Conservation (phyloP, 2,113 vertebrate genomes). For the Mystacornis crossleyi region DNA sequence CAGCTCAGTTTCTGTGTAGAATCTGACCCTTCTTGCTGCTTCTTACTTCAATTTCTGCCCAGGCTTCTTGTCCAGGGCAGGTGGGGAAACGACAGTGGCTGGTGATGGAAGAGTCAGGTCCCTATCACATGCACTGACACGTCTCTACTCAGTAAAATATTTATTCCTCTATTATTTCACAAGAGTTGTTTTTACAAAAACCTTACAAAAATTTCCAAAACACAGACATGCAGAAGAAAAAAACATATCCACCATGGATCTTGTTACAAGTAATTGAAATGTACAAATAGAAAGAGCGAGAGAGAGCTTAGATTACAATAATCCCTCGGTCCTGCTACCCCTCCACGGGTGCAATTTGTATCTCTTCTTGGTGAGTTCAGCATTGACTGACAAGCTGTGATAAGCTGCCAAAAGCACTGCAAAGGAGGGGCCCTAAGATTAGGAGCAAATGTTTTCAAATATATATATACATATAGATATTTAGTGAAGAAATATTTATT, state of each 20-base stretch:
- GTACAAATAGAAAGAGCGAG: constrained; percentile 18
- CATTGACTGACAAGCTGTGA: background rate
- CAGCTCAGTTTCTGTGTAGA: background rate
- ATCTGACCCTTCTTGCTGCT: background rate
- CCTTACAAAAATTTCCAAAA: constrained; percentile 56
- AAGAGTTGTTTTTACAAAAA: constrained; percentile 62
- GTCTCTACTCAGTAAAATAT: constrained; percentile 55
- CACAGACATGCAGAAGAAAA: constrained; percentile 44
- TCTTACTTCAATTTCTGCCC: background rate
- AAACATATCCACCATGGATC: background rate
- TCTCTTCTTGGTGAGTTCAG: background rate
- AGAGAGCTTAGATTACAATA: constrained; percentile 5
- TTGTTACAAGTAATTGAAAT: constrained; percentile 37
- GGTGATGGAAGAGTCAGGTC: background rate
- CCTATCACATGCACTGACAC: background rate
- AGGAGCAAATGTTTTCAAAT: constrained; percentile 47
- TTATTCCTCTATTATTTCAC: constrained; percentile 66
- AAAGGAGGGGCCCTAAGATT: constrained; percentile 2
- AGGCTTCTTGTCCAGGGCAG: background rate
- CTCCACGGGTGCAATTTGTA: background rate
- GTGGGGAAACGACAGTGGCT: background rate
- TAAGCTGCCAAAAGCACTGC: constrained; percentile 25
- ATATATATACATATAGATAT: constrained; percentile 61
- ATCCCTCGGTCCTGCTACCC: background rate
- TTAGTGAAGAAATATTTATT: constrained; percentile 47